Conservation (phyloP, 2,888 invertebrate genomes). For the Ametastegia equiseti region DNA sequence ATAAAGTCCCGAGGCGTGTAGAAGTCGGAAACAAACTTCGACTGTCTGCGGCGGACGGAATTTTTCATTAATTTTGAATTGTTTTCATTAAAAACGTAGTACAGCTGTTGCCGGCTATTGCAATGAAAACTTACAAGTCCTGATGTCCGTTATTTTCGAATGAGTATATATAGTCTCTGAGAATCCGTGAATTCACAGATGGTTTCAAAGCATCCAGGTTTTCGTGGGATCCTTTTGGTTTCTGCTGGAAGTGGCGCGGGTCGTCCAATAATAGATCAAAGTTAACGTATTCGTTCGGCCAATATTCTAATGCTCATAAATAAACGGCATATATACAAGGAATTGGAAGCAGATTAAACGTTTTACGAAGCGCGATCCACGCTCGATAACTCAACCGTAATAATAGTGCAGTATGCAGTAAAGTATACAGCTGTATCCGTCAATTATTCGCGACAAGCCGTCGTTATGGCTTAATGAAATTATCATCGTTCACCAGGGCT, state of each 20-base stretch:
- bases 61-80: too few species aligned
- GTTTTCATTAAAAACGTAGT: too few species aligned
- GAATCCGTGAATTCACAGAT: too few species aligned
- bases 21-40: too few species aligned
- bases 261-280: constrained; percentile 5
- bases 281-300: background rate
- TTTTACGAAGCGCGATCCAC: constrained; percentile 6
- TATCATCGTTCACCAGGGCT: background rate
- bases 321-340: background rate
- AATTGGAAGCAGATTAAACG: background rate
- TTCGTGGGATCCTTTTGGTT: background rate
- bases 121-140: too few species aligned
- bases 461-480: background rate
- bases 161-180: too few species aligned
- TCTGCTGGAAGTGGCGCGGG: background rate
- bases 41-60: too few species aligned
- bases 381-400: background rate
- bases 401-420: background rate
- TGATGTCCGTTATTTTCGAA: too few species aligned
- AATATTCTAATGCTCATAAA: background rate
- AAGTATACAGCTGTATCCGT: background rate
- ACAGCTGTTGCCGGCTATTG: too few species aligned
- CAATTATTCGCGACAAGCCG: background rate
- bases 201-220: too few species aligned
- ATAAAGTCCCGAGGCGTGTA: too few species aligned